Base-by-base conservation (phyloP, 2,888 invertebrate genomes). In the Erpobdella octoculata region DNA sequence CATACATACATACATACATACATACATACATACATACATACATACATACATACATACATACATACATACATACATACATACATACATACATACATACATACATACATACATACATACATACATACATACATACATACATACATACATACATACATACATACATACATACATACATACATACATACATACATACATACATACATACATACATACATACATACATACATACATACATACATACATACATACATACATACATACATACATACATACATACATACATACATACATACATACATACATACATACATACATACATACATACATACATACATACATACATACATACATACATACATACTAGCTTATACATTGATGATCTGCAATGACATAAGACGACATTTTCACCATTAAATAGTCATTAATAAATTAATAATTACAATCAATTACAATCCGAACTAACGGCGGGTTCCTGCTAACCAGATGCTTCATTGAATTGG, bases 201-300 rank as follows among this genome's bases (percentile, higher is more conserved):
- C 25, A 59, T 59, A 59, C 25, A 59, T 59, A 59, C 25, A 59
- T 59, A 59, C 25, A 59, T 59, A 59, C 25, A 59, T 59, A 59
- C 25, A 59, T 59, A 59, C 25, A 59, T 59, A 59, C 25, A 59
- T 21, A 59, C 25, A 59, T 59, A 59, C 25, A 59, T 59, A 59
- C 25, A 59, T 59, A 59, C 25, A 59, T 59, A 59, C 25, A 59
- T 59, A 59, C 25, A 59, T 59, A 41, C 46, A 41, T 41, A 41
- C 46, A 41, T 41, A n/a, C n/a, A 15, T 41, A 12, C n/a, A 41
- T 15, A n/a, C n/a, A n/a, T n/a, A n/a, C n/a, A n/a, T n/a, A 41
- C 12, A 41, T 15, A 41, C 46, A 41, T 15, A 41, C 46, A 41
- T 15, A 41, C 12, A 41, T 41, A n/a, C 12, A 12, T 41, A 15